Evolutionary conservation across 1,140 invertebrate genomes (phyloP).

Genomic region (Euura lappo): DNA sequence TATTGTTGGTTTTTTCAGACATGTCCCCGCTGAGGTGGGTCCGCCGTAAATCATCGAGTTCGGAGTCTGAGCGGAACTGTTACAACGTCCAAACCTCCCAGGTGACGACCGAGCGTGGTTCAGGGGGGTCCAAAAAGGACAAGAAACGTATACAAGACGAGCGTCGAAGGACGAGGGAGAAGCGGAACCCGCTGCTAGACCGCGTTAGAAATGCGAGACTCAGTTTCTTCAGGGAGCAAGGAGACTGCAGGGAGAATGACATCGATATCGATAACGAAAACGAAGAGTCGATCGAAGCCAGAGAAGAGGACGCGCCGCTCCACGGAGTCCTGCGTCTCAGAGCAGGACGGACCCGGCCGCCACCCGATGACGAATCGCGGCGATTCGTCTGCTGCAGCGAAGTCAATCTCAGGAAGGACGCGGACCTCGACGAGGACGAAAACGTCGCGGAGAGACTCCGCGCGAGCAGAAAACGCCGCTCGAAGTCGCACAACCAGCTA

Average conservation of each 20-base stretch:
- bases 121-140: slow-evolving; percentile 51
- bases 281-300: slow-evolving; percentile 13
- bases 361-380: slow-evolving; percentile 43
- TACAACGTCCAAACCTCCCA: slow-evolving; percentile 66
- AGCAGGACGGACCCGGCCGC: slow-evolving; percentile 36
- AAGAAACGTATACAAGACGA: slow-evolving; percentile 55
- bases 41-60: slow-evolving; percentile 69
- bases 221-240: slow-evolving; percentile 68
- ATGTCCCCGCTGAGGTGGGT: slow-evolving; percentile 71
- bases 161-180: slow-evolving; percentile 65
- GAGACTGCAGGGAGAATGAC: slow-evolving; percentile 55
- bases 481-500: slow-evolving; percentile 52
- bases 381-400: slow-evolving; percentile 51
- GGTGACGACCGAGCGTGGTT: slow-evolving; percentile 53
- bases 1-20: slow-evolving; percentile 54
- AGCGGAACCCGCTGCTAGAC: slow-evolving; percentile 72
- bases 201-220: slow-evolving; percentile 74
- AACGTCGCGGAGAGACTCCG: slow-evolving; percentile 38
- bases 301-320: slow-evolving; percentile 12
- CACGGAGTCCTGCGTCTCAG: slow-evolving; percentile 42
- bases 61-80: slow-evolving; percentile 71
- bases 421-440: slow-evolving; percentile 46
- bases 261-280: slow-evolving; percentile 56
- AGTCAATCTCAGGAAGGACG: slow-evolving; percentile 45
- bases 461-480: slow-evolving; percentile 48